Conservation (phyloP, 2,113 vertebrate species). For the Alethe castanea region DNA sequence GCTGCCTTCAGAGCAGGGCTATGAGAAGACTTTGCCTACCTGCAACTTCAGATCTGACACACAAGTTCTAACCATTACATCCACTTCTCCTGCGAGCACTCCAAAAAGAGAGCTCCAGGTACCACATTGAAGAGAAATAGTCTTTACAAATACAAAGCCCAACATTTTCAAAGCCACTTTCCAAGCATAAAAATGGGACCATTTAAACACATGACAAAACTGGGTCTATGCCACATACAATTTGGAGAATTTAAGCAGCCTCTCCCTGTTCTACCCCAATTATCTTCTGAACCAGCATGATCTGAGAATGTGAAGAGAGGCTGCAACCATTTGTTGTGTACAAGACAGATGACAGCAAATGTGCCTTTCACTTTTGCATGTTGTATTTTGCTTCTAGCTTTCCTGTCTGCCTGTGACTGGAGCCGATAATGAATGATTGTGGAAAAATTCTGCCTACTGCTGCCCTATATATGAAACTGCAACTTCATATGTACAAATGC, state of each 20-base stretch:
- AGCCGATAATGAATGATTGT: not conserved
- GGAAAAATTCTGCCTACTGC: not conserved
- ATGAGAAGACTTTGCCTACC: not conserved
- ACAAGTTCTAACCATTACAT: not conserved
- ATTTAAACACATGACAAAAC: not conserved
- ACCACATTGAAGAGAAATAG: not conserved
- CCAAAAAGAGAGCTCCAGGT: not conserved
- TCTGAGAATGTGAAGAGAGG: not conserved
- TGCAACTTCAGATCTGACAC: not conserved
- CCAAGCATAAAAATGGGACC: not conserved
- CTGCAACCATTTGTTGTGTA: not conserved
- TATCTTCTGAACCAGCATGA: not conserved
- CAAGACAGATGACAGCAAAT: not conserved
- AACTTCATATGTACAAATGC: not conserved
- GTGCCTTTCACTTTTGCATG: rapidly evolving
- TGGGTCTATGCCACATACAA: not conserved
- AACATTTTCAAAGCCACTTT: not conserved
- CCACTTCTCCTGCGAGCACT: not conserved
- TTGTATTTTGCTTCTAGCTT: not conserved
- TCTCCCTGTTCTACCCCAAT: not conserved
- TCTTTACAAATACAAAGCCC: not conserved
- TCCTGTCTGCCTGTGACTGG: not conserved
- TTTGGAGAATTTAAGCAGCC: not conserved
- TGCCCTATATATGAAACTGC: not conserved
- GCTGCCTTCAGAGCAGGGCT: not conserved